Base-by-base conservation (phyloP, 2,888 invertebrate species). In the Auanema sp. region DNA sequence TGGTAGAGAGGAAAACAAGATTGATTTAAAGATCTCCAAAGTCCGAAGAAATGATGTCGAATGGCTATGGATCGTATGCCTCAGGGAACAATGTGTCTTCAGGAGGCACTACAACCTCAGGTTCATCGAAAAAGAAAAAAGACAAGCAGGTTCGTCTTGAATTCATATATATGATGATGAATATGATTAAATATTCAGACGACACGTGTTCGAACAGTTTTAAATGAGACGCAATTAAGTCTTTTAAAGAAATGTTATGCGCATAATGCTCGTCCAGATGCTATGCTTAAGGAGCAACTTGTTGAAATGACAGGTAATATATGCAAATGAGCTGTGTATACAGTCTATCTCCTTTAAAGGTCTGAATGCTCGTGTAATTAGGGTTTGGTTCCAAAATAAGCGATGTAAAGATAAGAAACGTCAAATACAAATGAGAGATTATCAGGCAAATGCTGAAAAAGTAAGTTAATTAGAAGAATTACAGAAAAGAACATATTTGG, bases 381-480 rank as follows among this genome's bases (percentile, higher is more conserved):
- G 98, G 83, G 98, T 98, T 65, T 98, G 98, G 98, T 98, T 97
- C 88, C 84, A 84, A 86, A 96, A 96, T 86, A 96, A 95, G 85
- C 88, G 95, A 21, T 95, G 94, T 88, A 95, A 95, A 86, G 94
- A 95, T 87, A 95, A 95, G 88, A 95, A 95, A 88, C 91, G 93
- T 85, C 94, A 93, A 60, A 91, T 96, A 57, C 90, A 94, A 82
- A 90, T 96, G 89, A 95, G 96, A 85, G 91, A 96, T 87, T 93
- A 95, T 86, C 93, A 95, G 90, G 92, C 94, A 83, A 82, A 83
- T 60, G 94, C 95, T 85, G 95, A 96, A 86, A 93, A 93, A 92
- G 94, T 93, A 88, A 86, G 86, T 24, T 8, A 14, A 55, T n/a
- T 25, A 33, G 33, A 33, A 33, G 3, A 33, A 5, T 33, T n/a